A percentile compares a stretch with the other conserved stretches of the same genome.
Evolutionary conservation across 53 echinoderm and acorn worm species (phyloP).

Genomic region (Hippasteria phrygiana): DNA sequence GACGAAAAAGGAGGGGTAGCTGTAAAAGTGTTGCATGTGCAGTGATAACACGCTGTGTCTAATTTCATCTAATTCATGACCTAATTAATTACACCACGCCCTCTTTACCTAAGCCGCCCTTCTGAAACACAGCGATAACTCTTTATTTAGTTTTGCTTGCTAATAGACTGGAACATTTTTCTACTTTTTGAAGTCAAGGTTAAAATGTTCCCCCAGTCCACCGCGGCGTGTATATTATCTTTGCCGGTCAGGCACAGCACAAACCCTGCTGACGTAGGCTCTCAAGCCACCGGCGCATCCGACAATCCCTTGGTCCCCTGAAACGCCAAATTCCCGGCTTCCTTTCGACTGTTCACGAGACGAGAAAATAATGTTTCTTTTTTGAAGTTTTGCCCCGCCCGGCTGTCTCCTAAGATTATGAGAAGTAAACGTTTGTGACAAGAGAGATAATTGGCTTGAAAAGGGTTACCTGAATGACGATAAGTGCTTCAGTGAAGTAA

Average conservation of each 20-base stretch:
- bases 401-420: not conserved
- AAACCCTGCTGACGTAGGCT: slow-evolving; percentile 25
- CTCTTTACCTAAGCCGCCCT: not conserved
- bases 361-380: not conserved
- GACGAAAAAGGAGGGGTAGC: too few species aligned
- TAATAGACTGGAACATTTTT: not conserved
- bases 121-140: not conserved
- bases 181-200: not conserved
- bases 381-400: not conserved
- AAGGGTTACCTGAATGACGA: not conserved
- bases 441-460: not conserved
- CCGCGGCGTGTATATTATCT: slow-evolving; percentile 19
- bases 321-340: slow-evolving; percentile 23
- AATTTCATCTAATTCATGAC: not conserved
- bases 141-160: not conserved
- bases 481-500: not conserved
- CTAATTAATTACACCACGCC: not conserved
- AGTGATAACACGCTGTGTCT: not conserved
- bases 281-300: slow-evolving; percentile 34
- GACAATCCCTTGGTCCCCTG: not conserved
- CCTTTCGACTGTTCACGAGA: not conserved
- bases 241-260: not conserved
- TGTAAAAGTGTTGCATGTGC: not conserved
- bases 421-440: slow-evolving; percentile 3
- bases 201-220: not conserved